Percentiles rank a stretch among this genome's conserved stretches.
Conservation (phyloP, 1,140 invertebrate species). For the Drosophila jambulina region DNA sequence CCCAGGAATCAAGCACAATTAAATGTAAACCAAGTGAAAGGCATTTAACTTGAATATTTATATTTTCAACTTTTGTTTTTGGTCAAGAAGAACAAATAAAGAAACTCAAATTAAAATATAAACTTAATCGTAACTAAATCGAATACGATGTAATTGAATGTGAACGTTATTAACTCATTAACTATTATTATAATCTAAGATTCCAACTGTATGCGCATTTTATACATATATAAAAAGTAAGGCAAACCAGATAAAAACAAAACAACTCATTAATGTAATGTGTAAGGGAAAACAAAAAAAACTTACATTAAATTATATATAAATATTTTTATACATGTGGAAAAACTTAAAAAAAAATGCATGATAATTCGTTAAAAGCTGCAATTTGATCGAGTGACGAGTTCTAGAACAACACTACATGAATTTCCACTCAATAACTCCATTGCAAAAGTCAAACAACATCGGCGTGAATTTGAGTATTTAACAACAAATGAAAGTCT, state of each 20-base stretch:
- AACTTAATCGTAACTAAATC: slow-evolving; percentile 54
- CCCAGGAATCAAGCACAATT: slow-evolving; percentile 46
- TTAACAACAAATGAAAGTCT: slow-evolving; percentile 68
- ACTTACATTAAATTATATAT: slow-evolving; percentile 74
- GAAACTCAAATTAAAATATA: slow-evolving; percentile 35
- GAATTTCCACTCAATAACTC: slow-evolving; percentile 61
- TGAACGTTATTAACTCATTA: slow-evolving; percentile 68
- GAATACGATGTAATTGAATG: slow-evolving; percentile 60
- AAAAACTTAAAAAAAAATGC: slow-evolving; percentile 35
- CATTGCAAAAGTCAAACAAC: slow-evolving; percentile 46
- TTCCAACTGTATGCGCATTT: slow-evolving; percentile 58
- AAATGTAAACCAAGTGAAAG: slow-evolving; percentile 34
- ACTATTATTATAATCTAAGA: slow-evolving; percentile 66
- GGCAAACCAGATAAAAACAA: slow-evolving; percentile 36
- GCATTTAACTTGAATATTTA: slow-evolving; percentile 70
- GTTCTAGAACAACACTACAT: slow-evolving; percentile 53
- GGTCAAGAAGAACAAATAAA: slow-evolving; percentile 16
- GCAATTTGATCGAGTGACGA: slow-evolving; percentile 45
- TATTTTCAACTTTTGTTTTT: slow-evolving; percentile 52
- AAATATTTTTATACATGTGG: slow-evolving; percentile 81
- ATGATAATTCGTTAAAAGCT: slow-evolving; percentile 49
- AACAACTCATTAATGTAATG: slow-evolving; percentile 78
- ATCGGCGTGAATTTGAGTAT: slow-evolving; percentile 70
- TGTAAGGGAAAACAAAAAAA: slow-evolving; percentile 65
- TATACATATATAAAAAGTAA: slow-evolving; percentile 48